Conservation (phyloP, 2,888 invertebrate genomes). For the Tachina lurida region DNA sequence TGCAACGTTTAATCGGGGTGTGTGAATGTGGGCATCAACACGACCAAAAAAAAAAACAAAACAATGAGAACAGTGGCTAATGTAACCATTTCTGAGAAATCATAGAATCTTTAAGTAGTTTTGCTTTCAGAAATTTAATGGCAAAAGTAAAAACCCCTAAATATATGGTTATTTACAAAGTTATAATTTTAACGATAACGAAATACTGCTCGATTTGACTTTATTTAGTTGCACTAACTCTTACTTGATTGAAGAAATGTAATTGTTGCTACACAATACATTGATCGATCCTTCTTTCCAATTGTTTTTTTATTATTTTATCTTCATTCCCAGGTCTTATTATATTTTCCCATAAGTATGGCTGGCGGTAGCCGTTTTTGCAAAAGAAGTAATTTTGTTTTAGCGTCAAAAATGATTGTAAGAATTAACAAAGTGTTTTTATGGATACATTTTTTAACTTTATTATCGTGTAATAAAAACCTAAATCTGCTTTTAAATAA, state of each 20-base stretch:
- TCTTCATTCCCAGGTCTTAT: constrained; percentile 9
- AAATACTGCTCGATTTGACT: constrained; percentile 19
- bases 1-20: constrained; percentile 45
- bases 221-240: not conserved
- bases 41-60: not conserved
- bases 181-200: constrained; percentile 46
- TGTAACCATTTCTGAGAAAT: constrained; percentile 63
- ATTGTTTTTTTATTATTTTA: not conserved
- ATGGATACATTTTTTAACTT: constrained; percentile 61
- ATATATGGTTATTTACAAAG: constrained; percentile 57
- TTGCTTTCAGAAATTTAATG: constrained; percentile 52
- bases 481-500: constrained; percentile 53
- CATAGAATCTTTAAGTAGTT: constrained; percentile 65
- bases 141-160: constrained; percentile 59
- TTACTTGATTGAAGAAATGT: constrained; percentile 4
- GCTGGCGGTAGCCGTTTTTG: constrained; percentile 8
- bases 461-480: constrained; percentile 69
- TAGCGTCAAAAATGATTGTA: not conserved
- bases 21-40: constrained; percentile 58
- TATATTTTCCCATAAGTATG: constrained; percentile 23
- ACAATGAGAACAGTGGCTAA: constrained; percentile 45
- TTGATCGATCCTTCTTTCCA: constrained; percentile 34
- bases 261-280: not conserved
- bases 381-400: not conserved
- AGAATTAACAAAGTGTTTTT: constrained; percentile 47